These are phyloP conservation scores for Phortica okadai DNA, from an alignment of 2,888 invertebrate genomes.

Conservation along the genomic window DNA sequence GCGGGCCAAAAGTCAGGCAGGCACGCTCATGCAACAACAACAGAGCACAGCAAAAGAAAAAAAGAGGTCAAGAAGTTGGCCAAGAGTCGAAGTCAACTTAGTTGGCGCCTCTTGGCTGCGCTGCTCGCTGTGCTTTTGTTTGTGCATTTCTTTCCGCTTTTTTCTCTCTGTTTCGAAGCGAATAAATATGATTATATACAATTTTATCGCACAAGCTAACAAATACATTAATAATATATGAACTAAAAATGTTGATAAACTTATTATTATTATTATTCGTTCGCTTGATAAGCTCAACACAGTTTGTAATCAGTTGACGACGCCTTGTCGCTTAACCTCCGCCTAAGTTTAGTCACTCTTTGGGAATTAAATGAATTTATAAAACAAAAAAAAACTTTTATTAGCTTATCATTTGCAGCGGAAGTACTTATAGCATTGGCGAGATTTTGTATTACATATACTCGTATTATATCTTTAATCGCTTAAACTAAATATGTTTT, in stretches of 20 bases:
- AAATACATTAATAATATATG: neutral
- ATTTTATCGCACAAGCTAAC: neutral
- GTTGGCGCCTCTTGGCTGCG: slow-evolving; percentile 58
- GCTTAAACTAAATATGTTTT: neutral
- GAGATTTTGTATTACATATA: neutral
- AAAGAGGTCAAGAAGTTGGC: slow-evolving; percentile 7
- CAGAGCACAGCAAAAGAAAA: neutral
- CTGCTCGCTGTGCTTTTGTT: slow-evolving; percentile 55
- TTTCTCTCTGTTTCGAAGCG: neutral
- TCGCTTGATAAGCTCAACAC: neutral
- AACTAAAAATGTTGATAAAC: neutral
- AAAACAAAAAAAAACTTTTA: neutral
- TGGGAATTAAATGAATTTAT: neutral
- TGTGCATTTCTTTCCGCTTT: neutral
- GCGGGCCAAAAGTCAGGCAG: slow-evolving; percentile 37
- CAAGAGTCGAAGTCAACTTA: slow-evolving; percentile 29
- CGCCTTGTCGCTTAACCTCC: neutral
- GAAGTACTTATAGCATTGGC: neutral
- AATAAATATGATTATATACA: neutral
- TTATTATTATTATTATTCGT: neutral
- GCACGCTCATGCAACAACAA: slow-evolving; percentile 42
- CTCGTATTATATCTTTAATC: neutral
- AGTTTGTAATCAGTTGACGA: neutral
- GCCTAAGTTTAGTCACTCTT: neutral
- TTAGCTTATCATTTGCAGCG: neutral